A percentile compares a stretch with the other conserved stretches of the same genome.
Conservation (phyloP, 2,888 invertebrate species). For the Tetropium fuscum region DNA sequence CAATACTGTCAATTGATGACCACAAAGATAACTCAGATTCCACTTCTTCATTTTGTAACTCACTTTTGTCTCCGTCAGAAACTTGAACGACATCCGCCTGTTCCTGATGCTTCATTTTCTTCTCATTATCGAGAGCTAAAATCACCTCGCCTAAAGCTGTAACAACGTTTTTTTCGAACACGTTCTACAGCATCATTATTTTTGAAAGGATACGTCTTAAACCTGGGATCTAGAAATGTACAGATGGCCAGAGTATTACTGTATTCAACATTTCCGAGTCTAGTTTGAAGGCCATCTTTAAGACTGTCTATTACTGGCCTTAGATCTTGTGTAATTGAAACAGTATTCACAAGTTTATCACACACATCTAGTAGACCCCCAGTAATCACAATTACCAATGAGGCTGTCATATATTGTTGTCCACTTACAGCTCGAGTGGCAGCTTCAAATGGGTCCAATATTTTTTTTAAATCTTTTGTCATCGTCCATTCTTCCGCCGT, state of each 20-base stretch:
- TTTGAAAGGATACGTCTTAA: slow-evolving; percentile 30
- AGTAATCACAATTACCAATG: slow-evolving; percentile 39
- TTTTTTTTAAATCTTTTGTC: slow-evolving; percentile 34
- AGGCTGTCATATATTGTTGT: slow-evolving; percentile 37
- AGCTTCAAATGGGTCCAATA: slow-evolving; percentile 44
- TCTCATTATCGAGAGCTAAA: too few species aligned
- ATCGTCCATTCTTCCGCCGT: slow-evolving; percentile 34
- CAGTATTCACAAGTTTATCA: slow-evolving; percentile 14
- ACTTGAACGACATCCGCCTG: too few species aligned
- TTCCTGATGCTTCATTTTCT: too few species aligned
- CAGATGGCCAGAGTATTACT: slow-evolving; percentile 35
- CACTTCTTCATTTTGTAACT: too few species aligned
- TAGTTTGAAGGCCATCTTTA: slow-evolving; percentile 3
- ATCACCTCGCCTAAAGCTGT: too few species aligned
- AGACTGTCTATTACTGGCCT: too few species aligned
- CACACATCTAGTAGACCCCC: slow-evolving; percentile 35
- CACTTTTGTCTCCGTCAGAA: too few species aligned
- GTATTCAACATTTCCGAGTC: slow-evolving; percentile 33
- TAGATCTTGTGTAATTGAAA: too few species aligned
- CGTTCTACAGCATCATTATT: slow-evolving; percentile 27
- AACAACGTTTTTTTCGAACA: too few species aligned
- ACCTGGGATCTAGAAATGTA: slow-evolving; percentile 36
- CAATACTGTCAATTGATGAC: too few species aligned
- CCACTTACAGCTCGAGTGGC: slow-evolving; percentile 44
- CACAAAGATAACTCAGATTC: too few species aligned